Evolutionary conservation across 1,140 invertebrate genomes (phyloP), one percentile per base, ranked within the genome.

Genomic region (Psix sp.): DNA sequence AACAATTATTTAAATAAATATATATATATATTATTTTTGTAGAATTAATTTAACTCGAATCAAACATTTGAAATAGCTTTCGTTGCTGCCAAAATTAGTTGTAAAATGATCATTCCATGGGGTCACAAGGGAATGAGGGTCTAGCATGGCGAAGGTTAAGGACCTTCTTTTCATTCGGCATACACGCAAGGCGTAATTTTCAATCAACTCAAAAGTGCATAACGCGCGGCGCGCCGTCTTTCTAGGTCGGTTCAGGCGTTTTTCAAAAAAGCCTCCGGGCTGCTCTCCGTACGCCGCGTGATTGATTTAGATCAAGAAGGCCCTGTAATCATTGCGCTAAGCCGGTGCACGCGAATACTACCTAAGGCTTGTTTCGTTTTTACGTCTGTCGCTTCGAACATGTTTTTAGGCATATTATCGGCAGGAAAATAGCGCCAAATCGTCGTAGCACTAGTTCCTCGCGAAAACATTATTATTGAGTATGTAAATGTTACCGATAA

Each of bases 241-340:
- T 65, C 65, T 66, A 75, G 65, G 63, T 15, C 26, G 26, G 51
- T 39, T 20, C 9, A 7, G 57, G 33, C 36, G 38, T 68, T 68
- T 68, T 59, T 56, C 36, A 42, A 59, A 57, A 63, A 52, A 38
- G 57, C 74, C 70, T 33, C 20, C 51, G 56, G 74, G 57, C 33
- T 11, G 31, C 72, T 21, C 29, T 70, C 62, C 29, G 59, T 73
- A 73, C 74, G 29, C 63, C 59, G 54, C 59, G 21, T 73, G 70
- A 73, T 77, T 77, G 74, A 73, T 77, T 77, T 77, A 77, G 74
- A 73, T 77, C 74, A 77, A 77, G 60, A 73, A 63, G 70, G 70
- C 74, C 74, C 68, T 77, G 74, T 73, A 77, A 77, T 77, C 74
- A 73, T 57, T 66, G 20, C 52, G 54, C 68, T 49, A 60, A 16